Evolutionary conservation across 2,113 vertebrate species (phyloP).

Genomic region (Dromaius novaehollandiae): DNA sequence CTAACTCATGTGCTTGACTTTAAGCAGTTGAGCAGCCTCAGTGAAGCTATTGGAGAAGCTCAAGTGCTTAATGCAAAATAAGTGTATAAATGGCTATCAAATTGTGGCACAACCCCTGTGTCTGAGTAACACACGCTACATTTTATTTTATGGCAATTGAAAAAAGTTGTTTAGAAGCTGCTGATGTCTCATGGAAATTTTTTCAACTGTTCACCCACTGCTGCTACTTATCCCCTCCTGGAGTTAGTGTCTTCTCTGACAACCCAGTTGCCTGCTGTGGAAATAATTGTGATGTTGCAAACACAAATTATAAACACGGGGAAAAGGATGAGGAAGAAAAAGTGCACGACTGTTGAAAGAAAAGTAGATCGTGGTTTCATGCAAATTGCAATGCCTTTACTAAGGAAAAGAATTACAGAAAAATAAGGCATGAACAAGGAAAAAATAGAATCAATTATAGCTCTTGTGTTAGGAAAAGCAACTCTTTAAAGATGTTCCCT

Average conservation of each 20-base stretch:
- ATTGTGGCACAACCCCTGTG: fast-evolving
- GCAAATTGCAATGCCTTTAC: background rate
- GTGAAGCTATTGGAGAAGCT: background rate
- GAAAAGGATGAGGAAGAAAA: background rate
- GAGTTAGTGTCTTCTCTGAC: background rate
- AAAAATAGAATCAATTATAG: background rate
- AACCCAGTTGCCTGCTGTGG: background rate
- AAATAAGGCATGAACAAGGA: background rate
- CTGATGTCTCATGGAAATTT: background rate
- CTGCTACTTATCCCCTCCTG: background rate
- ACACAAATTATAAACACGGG: background rate
- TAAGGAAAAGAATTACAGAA: background rate
- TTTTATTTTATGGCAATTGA: background rate
- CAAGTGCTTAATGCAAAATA: background rate
- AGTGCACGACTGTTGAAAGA: background rate
- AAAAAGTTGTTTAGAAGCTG: background rate
- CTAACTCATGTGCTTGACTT: background rate
- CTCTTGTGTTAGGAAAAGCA: background rate
- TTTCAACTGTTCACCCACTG: background rate
- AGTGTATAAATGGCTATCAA: background rate
- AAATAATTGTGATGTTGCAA: constrained; percentile 10
- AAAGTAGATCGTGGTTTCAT: background rate
- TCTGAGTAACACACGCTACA: background rate
- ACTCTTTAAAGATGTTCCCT: background rate
- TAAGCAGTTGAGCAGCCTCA: background rate